Evolutionary conservation across 2,888 invertebrate species (phyloP), one percentile per base, ranked within the genome.

Genomic region (Thereva nobilitata): DNA sequence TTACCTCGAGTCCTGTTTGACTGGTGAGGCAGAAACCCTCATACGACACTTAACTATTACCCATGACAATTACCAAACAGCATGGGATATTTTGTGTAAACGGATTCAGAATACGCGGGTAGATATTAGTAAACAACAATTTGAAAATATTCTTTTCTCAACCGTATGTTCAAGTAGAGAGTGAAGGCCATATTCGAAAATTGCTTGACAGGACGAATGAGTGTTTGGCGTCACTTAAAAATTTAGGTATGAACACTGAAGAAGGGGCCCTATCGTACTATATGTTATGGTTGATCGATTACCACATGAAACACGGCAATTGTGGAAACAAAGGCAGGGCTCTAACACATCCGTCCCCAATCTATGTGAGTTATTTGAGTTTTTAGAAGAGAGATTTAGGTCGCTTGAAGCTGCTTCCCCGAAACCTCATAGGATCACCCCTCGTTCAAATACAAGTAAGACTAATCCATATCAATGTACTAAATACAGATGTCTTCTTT

Each of bases 131-230:
- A 2, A 53, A 53, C 10, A 35, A 4, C 37, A 35, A 7, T n/a
- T 53, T 53, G 2, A 53, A 53, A 37, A 53, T n/a, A n/a, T n/a
- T 37, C 6, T 53, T 53, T n/a, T 53, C 53, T 0, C 53, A 53
- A 37, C 4, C 38, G n/a, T 35, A 53, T 34, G 53, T 53, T 7
- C 38, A 53, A 37, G 5, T n/a, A 9, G 53, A 53, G 9, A 8
- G 5, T 3, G 37, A 37, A 7, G 55, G 7, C 6, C 4, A 40
- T 47, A 34, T 80, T 4, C 73, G 0, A 57, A 73, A 47, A 1
- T 49, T 49, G 5, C 37, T 59, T 35, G 59, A 59, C 5, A 4
- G 10, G 6, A 59, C 47, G n/a, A 49, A 6, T 37, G 59, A 47
- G 49, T 49, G 35, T 1, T 7, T 47, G 4, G 54, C 37, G 5